Base-by-base conservation (phyloP, 1,140 invertebrate genomes). In the Heliconius eleuchia region DNA sequence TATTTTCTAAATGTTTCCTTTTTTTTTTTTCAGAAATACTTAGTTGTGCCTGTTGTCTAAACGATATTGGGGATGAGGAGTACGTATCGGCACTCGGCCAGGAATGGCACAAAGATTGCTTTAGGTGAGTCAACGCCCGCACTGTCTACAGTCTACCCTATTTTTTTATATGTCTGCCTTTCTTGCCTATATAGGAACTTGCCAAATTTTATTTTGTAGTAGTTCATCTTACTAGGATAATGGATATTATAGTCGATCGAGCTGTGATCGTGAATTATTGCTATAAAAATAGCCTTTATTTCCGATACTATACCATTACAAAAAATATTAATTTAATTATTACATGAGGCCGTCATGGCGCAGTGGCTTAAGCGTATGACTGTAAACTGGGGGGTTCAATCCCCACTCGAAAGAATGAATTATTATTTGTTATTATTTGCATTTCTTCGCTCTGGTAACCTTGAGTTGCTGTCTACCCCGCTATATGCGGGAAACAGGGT, bases 21-120 rank as follows among this genome's bases (percentile, higher is more conserved):
- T 39, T 75, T 52, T 86, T n/a, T n/a, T 87, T 8, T 87, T 8
- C 86, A 92, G 89, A 89, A 79, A 83, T 81, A 82, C 83, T 86
- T 60, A 89, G 82, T 79, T 98, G 97, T 92, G 96, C 97, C 72
- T 96, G 97, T 77, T 98, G 97, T 91, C 91, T 97, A 76, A 98
- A 97, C 92, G 95, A 96, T 55, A 93, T 96, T 75, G 96, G 96
- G 52, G 96, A 97, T 82, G 97, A 97, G 83, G 97, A 97, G 88
- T 97, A 96, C 92, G 95, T 98, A 81, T 96, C 97, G 81, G 97
- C 97, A 23, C 94, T 98, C 74, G 96, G 96, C 76, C 97, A 98
- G 88, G 97, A 98, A 90, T 98, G 97, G 97, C 98, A 98, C 87
- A 96, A 96, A 89, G 98, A 98, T 89, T 98, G 98, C 88, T 98